These are phyloP conservation scores for Crenuchus spilurus DNA, from an alignment of 2,797 vertebrate species.

Conservation along the genomic window DNA sequence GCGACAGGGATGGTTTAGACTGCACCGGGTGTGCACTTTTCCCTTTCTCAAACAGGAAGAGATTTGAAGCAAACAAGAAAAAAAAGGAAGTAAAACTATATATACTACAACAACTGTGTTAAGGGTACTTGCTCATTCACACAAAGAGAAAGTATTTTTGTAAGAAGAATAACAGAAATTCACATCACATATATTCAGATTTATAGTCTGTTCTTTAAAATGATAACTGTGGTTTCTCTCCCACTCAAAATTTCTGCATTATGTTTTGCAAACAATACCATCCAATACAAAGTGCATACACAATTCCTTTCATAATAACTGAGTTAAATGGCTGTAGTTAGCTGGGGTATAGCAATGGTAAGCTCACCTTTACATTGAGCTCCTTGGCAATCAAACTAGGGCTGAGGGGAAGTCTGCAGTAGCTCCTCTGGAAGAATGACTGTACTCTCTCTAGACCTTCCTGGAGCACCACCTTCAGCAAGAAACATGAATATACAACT, in stretches of 20 bases:
- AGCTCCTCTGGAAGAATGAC: conserved; percentile 89
- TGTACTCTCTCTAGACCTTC: conserved; percentile 92
- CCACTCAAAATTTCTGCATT: no score
- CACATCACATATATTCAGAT: no score
- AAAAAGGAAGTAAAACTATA: background rate
- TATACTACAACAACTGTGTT: no score
- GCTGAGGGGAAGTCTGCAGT: conserved; percentile 90
- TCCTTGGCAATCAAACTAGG: conserved; percentile 94
- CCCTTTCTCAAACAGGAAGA: background rate
- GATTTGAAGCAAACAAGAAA: background rate
- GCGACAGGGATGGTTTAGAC: background rate
- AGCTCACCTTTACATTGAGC: conserved; percentile 90
- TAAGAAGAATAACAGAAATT: no score
- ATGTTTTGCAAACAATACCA: no score
- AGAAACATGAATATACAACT: background rate
- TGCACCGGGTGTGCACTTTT: background rate
- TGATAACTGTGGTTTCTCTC: no score
- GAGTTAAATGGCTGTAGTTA: no score
- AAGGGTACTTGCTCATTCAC: background rate
- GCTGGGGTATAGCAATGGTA: no score
- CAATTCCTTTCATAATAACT: no score
- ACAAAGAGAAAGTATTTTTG: no score
- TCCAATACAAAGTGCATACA: background rate
- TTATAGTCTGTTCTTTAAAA: no score
- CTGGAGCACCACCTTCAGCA: conserved; percentile 80